These are phyloP conservation scores for Columba janthina DNA, from an alignment of 2,113 vertebrate species.

Conservation along the genomic window DNA sequence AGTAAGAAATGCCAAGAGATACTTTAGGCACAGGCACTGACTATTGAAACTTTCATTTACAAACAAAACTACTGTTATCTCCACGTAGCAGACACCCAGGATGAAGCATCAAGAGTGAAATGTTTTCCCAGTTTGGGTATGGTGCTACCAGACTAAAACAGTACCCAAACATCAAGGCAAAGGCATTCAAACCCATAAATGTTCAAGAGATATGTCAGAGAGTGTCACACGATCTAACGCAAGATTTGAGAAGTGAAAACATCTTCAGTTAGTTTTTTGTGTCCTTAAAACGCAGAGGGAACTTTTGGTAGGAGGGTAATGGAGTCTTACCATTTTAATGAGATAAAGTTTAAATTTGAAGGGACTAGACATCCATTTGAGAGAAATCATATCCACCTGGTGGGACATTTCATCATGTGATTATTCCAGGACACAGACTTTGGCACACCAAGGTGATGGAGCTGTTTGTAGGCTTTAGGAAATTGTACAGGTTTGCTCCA, in stretches of 20 bases:
- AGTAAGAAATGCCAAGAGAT: neutral
- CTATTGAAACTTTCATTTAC: neutral
- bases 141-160: neutral
- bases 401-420: neutral
- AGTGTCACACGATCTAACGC: neutral
- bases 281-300: neutral
- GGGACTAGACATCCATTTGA: neutral
- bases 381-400: neutral
- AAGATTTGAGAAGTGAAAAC: neutral
- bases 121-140: neutral
- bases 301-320: constrained; percentile 13
- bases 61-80: neutral
- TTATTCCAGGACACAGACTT: neutral
- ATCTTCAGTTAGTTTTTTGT: neutral
- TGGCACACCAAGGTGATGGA: neutral
- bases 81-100: neutral
- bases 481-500: neutral
- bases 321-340: constrained; percentile 15
- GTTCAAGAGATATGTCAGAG: neutral
- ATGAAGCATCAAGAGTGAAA: neutral
- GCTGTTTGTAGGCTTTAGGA: neutral
- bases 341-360: neutral
- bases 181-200: neutral
- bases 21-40: neutral
- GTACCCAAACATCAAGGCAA: neutral